Conservation (phyloP, 2,888 invertebrate species). For the Bombyx huttoni region DNA sequence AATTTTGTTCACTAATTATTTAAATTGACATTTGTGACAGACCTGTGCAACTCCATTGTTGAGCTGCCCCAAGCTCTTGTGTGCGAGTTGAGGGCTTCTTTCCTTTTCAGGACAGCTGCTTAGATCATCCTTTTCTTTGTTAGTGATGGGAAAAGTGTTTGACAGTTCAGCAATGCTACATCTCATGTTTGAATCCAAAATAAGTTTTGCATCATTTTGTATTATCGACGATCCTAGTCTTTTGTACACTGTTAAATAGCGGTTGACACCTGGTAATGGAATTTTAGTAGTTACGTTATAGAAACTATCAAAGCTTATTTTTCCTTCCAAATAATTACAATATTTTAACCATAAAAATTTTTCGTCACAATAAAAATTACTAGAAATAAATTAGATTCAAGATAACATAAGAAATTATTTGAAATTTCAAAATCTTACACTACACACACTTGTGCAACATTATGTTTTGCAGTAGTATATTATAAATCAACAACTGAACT, state of each 20-base stretch:
- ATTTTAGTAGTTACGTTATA: neutral
- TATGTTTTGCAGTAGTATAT: no score
- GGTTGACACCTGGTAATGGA: slow-evolving; percentile 67
- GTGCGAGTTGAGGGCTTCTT: slow-evolving; percentile 66
- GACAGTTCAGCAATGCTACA: slow-evolving; percentile 75
- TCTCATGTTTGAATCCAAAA: slow-evolving; percentile 74
- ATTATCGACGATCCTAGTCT: slow-evolving; percentile 77
- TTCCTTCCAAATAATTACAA: neutral
- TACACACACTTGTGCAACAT: no score
- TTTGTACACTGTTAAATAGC: slow-evolving; percentile 80
- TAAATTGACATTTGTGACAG: slow-evolving; percentile 1
- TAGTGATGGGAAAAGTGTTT: slow-evolving; percentile 78
- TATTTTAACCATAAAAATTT: no score
- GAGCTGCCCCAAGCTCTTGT: slow-evolving; percentile 75
- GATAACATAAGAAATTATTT: no score
- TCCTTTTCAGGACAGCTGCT: slow-evolving; percentile 78
- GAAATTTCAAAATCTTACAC: no score
- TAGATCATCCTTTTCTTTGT: slow-evolving; percentile 79
- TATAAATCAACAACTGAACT: no score
- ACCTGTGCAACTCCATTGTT: slow-evolving; percentile 79
- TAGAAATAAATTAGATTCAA: no score
- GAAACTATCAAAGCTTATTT: neutral
- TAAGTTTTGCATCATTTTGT: slow-evolving; percentile 76
- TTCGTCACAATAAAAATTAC: no score
- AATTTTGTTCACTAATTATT: neutral